Evolutionary conservation across 1,140 invertebrate species (phyloP), one percentile per base, ranked within the genome.

Genomic region (Chionoecetes opilio): DNA sequence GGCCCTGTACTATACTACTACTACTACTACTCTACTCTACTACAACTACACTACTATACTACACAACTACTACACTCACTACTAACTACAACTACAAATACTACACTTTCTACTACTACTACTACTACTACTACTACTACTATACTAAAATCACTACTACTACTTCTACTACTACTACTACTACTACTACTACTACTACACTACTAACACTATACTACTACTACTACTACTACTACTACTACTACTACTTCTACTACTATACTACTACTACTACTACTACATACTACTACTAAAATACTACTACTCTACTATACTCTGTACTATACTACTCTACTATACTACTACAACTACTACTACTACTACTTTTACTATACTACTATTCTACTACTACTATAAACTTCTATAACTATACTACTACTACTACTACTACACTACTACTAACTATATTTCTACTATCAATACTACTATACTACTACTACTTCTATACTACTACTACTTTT

Each of bases 401-500:
- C n/a, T 75, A 63, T 17, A 34, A 92, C 63, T 82, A 92, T 34
- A 32, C 75, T n/a, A 82, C 34, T 35, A 63, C 41, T 34, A 92
- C 38, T 90, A 90, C 41, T 41, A 90, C 9, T 46, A 38, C 9
- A 38, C 29, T 92, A 82, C 11, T 34, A 92, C 21, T 92, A 32
- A 9, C 34, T 34, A 17, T 82, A 92, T 26, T 82, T 82, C 26
- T 92, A 32, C 35, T 82, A 92, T 26, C 82, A 92, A 0, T 92
- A 84, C 34, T 92, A 82, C 34, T 92, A 92, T 82, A 82, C 37
- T 82, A 91, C 29, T 1, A 82, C 75, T 82, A 82, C 6, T 35
- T 63, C 37, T 89, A 46, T 90, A 90, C 38, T 90, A 90, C 41
- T 92, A 31, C 37, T 92, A 92, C 32, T 91, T 46, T 29, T 91